These are phyloP conservation scores for Euura saliciscinereae DNA, from an alignment of 1,140 invertebrate genomes.

Conservation along the genomic window DNA sequence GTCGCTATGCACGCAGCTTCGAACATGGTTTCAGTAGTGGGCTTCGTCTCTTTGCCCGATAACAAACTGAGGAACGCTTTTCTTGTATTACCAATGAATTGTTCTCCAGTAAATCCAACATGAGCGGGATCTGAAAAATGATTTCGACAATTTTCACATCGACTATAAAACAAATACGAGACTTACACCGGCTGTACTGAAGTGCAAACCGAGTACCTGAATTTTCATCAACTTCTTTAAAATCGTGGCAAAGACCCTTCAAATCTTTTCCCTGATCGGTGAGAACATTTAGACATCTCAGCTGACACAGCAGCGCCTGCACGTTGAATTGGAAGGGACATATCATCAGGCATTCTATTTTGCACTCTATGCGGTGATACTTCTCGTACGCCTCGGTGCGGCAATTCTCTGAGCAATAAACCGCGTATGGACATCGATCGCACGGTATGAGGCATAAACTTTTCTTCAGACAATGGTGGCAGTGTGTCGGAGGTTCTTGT, in stretches of 20 bases:
- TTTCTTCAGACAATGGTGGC: slow-evolving; percentile 6
- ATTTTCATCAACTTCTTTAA: not conserved
- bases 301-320: not conserved
- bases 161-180: no score
- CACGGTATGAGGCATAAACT: not conserved
- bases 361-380: slow-evolving; percentile 16
- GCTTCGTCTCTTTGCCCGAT: not conserved
- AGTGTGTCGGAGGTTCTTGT: not conserved
- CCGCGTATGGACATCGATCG: not conserved
- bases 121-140: not conserved
- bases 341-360: not conserved
- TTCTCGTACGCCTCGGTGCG: slow-evolving; percentile 8
- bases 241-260: not conserved
- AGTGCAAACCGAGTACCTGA: not conserved
- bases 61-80: not conserved
- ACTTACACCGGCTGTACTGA: no score
- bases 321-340: not conserved
- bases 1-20: not conserved
- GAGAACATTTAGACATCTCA: not conserved
- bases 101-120: not conserved
- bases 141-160: no score
- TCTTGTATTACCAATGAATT: not conserved
- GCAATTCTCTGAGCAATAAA: slow-evolving; percentile 16
- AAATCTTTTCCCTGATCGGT: slow-evolving; percentile 8
- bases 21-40: not conserved